Conservation (phyloP, 2,797 vertebrate genomes). For the Rhinella marina region DNA sequence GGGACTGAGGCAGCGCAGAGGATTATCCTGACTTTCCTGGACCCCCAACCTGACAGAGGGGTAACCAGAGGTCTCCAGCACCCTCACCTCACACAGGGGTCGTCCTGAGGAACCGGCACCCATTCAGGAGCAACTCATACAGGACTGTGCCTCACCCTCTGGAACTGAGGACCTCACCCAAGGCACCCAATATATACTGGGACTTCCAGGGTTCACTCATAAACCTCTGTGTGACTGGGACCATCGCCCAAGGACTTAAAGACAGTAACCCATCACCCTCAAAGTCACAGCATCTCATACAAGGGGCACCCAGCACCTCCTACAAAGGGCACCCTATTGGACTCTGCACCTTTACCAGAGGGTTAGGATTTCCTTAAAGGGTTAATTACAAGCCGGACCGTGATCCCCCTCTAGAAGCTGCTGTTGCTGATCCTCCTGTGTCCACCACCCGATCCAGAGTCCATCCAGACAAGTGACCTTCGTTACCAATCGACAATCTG, state of each 20-base stretch:
- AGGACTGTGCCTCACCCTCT: not conserved
- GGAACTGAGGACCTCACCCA: not conserved
- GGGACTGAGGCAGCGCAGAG: constrained; percentile 28
- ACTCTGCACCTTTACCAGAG: not conserved
- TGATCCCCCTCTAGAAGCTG: too few relatives aligned
- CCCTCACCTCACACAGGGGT: not conserved
- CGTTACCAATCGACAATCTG: not conserved
- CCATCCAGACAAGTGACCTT: too few relatives aligned
- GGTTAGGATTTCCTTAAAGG: too few relatives aligned
- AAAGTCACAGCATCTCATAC: too few relatives aligned
- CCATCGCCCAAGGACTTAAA: too few relatives aligned
- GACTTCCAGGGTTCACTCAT: not conserved
- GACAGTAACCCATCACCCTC: too few relatives aligned
- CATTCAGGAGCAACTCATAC: not conserved
- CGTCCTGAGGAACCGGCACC: not conserved
- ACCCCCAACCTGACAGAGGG: not conserved
- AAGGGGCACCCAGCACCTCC: too few relatives aligned
- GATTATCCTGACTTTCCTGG: not conserved
- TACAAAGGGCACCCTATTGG: not conserved
- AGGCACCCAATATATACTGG: not conserved
- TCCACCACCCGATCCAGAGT: not conserved
- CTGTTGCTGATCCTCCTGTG: not conserved
- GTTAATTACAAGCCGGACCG: too few relatives aligned
- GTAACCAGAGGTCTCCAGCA: not conserved
- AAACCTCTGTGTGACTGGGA: not conserved